Evolutionary conservation across 2,888 invertebrate genomes (phyloP), one percentile per base, ranked within the genome.

Genomic region (Laspeyria flexula): DNA sequence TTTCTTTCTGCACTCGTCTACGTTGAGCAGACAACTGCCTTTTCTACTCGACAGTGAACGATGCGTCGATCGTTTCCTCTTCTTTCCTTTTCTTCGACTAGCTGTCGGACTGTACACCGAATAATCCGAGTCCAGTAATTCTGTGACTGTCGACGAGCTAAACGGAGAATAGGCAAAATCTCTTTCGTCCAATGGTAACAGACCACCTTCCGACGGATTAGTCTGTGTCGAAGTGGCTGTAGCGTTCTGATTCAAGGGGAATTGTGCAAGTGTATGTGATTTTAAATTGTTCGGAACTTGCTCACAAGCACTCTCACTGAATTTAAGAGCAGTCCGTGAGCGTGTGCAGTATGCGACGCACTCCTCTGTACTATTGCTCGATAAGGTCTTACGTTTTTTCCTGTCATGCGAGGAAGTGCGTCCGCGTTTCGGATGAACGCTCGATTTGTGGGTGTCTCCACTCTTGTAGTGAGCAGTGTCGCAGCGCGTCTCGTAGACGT

Each of bases 401-500:
- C 85, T 83, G 71, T 90, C 89, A 87, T 88, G 83, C 86, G 88
- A 89, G 69, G 86, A 86, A 57, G 87, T 85, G 55, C 83, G 82
- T 39, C 81, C 79, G 48, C 88, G 86, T 76, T 87, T 88, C 43
- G 78, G 76, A 49, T 79, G 75, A 59, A 63, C 71, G 60, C 70
- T 72, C 39, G 79, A 70, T 60, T 83, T 83, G 55, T 80, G 68
- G 40, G 80, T 73, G 68, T 91, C 90, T 69, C 88, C 89, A 71
- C 83, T 79, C 74, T 83, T 86, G 40, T 74, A 79, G 49, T 86
- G 79, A 49, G 78, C 68, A 25, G 86, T 81, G 55, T 88, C 89
- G 77, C 86, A 90, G 71, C 91, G 90, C 31, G 91, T 90, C 68
- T 92, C 91, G 90, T 92, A 92, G 56, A 87, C 92, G 92, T 86